These are phyloP conservation scores for Therioaphis trifolii DNA, from an alignment of 2,888 invertebrate species.

Conservation along the genomic window DNA sequence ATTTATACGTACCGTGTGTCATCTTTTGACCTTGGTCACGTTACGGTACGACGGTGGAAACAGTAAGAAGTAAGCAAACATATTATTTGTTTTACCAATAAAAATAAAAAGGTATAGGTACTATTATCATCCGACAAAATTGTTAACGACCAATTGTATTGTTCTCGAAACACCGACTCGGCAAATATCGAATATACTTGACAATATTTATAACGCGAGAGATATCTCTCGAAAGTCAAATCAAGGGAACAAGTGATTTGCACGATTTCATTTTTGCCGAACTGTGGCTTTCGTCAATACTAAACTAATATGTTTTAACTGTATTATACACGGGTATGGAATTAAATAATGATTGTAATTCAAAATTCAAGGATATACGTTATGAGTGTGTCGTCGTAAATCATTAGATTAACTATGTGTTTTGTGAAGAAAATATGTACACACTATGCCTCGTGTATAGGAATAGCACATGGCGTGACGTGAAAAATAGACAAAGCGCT, in stretches of 20 bases:
- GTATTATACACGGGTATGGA: background rate
- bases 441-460: too few relatives aligned
- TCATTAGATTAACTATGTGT: too few relatives aligned
- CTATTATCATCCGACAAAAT: slow-evolving; percentile 18
- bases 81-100: slow-evolving; percentile 5
- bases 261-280: background rate
- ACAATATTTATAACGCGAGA: background rate
- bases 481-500: background rate
- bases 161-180: slow-evolving; percentile 14
- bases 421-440: background rate
- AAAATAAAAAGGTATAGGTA: slow-evolving; percentile 7
- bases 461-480: too few relatives aligned
- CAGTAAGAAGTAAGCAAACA: slow-evolving; percentile 11
- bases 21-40: slow-evolving; percentile 29
- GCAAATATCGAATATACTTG: background rate
- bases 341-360: background rate
- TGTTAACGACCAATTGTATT: slow-evolving; percentile 45
- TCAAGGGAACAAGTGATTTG: background rate
- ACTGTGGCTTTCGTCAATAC: background rate
- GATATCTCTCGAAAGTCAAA: background rate
- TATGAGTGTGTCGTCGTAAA: background rate
- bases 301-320: background rate
- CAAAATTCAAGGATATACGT: background rate
- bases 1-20: background rate
- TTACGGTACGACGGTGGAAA: background rate